Conservation (phyloP, 2,797 vertebrate genomes). For the Pseudomugil tenellus region DNA sequence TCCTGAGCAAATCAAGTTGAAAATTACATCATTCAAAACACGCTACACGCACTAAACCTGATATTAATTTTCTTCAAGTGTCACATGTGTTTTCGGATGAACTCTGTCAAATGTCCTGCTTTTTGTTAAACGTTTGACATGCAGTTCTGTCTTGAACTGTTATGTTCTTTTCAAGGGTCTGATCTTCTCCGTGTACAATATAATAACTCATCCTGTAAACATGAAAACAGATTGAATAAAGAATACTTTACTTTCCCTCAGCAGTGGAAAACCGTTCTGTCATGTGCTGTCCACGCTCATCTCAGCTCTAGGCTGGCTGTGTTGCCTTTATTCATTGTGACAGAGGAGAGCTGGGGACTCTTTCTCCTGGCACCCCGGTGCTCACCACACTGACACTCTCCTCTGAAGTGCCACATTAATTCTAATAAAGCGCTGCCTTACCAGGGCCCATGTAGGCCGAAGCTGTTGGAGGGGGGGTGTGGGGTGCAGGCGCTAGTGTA, state of each 20-base stretch:
- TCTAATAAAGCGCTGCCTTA: conserved; percentile 86
- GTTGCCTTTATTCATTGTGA: conserved; percentile 84
- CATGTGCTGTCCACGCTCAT: conserved; percentile 84
- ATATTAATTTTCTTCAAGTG: conserved; percentile 47
- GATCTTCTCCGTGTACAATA: conserved; percentile 60
- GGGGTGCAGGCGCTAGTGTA: conserved; percentile 73
- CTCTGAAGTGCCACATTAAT: conserved; percentile 88
- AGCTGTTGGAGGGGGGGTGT: conserved; percentile 48
- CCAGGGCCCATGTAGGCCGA: conserved; percentile 74
- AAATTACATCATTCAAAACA: conserved; percentile 60
- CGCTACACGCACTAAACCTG: conserved; percentile 22
- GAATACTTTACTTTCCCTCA: conserved; percentile 79
- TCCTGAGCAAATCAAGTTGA: conserved; percentile 41
- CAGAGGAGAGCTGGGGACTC: conserved; percentile 84
- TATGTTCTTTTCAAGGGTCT: conserved; percentile 41
- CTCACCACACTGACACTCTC: conserved; percentile 78
- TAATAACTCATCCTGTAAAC: conserved; percentile 79
- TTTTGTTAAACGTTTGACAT: conserved; percentile 35
- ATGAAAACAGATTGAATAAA: conserved; percentile 83
- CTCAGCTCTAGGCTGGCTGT: conserved; percentile 64
- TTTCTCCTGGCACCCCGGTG: conserved; percentile 83
- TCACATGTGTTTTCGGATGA: conserved; percentile 26
- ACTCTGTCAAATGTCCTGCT: conserved; percentile 42
- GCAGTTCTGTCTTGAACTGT: conserved; percentile 34
- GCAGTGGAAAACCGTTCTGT: conserved; percentile 81